phyloP scores from a whole-genome alignment of 2,113 vertebrate genomes.

The Notothenia rossii region DNA sequence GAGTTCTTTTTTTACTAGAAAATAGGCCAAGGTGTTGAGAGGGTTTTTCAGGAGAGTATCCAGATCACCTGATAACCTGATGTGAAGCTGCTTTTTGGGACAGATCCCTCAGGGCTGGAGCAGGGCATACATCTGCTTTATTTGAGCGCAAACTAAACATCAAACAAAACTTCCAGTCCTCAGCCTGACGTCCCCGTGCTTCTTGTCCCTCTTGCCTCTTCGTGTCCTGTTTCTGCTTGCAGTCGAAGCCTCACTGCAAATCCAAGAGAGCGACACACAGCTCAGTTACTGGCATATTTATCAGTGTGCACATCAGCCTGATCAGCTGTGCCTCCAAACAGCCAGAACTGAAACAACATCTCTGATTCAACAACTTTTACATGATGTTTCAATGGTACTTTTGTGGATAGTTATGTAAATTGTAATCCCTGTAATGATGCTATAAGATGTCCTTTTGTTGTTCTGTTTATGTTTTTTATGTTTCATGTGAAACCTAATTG shows the following conservation, averaged over 20 bases:
- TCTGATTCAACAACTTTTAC: neutral
- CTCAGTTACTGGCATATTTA: constrained; percentile 8
- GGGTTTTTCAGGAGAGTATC: neutral
- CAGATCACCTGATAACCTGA: neutral
- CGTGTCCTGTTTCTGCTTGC: constrained; percentile 35
- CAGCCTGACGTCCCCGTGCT: neutral
- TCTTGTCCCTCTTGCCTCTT: neutral
- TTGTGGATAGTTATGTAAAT: too few species aligned
- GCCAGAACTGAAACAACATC: neutral
- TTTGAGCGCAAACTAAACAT: constrained; percentile 12
- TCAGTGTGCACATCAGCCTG: constrained; percentile 22
- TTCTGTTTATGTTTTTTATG: too few species aligned
- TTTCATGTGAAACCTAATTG: too few species aligned
- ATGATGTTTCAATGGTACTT: too few species aligned
- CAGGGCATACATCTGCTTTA: constrained; percentile 17
- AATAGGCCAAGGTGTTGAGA: too few species aligned
- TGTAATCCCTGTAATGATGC: too few species aligned
- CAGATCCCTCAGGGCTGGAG: neutral
- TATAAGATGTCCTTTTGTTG: too few species aligned
- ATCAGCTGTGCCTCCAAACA: constrained; percentile 13
- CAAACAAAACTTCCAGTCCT: constrained; percentile 10
- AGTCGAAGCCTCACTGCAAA: neutral
- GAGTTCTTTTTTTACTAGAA: too few species aligned
- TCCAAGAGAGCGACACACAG: neutral
- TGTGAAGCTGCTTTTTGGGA: neutral